Percentiles rank a stretch among this genome's conserved stretches.
Conservation (phyloP, 2,797 vertebrate genomes). For the Taeniopygia guttata region DNA sequence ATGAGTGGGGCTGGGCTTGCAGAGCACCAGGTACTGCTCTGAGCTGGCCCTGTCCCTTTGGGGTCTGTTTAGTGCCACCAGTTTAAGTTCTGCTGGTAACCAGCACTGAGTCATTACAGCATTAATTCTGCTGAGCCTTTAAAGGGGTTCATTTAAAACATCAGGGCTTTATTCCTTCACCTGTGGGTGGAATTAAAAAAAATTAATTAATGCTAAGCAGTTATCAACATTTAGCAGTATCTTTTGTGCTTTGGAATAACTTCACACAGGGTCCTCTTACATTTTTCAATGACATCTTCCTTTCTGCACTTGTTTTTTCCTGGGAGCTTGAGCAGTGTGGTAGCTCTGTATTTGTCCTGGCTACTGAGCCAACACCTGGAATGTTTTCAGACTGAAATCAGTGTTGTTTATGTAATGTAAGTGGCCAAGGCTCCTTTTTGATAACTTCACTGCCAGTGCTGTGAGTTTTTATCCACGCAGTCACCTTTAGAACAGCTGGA, state of each 20-base stretch:
- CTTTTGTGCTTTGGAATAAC: background rate
- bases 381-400: background rate
- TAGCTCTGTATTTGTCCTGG: background rate
- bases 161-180: background rate
- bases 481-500: background rate
- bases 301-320: background rate
- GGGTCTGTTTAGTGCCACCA: background rate
- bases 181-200: constrained; percentile 4
- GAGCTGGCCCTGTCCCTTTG: background rate
- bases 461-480: background rate
- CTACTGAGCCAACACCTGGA: background rate
- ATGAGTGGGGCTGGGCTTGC: background rate
- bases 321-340: background rate
- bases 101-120: background rate
- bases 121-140: background rate
- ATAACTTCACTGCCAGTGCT: background rate
- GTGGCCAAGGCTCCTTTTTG: background rate
- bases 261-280: background rate
- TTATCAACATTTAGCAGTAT: background rate
- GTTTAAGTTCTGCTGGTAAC: background rate
- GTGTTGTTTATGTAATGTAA: rapidly evolving
- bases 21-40: background rate
- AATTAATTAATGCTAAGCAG: background rate
- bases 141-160: background rate
- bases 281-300: background rate